These are phyloP conservation scores for Sycophila texana DNA, from an alignment of 2,888 invertebrate genomes.

Conservation along the genomic window DNA sequence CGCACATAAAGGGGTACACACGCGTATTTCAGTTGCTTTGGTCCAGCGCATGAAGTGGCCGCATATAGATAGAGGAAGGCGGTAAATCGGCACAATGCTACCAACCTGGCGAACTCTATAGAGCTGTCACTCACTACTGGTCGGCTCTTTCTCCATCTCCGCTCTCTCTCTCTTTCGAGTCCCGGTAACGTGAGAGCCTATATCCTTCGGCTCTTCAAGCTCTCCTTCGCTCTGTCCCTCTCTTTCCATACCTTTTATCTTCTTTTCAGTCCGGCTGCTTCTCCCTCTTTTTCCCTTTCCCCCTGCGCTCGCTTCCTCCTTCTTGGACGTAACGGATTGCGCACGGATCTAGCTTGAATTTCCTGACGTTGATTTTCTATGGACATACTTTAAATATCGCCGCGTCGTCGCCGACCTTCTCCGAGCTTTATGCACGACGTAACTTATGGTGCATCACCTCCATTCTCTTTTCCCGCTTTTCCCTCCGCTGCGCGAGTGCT, in stretches of 20 bases:
- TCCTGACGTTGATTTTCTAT: conserved; percentile 68
- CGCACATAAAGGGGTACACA: not conserved
- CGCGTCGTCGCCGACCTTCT: conserved; percentile 55
- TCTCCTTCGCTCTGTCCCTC: not conserved
- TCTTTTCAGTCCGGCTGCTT: conserved; percentile 32
- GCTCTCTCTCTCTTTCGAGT: conserved; percentile 49
- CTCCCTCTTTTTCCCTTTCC: conserved; percentile 35
- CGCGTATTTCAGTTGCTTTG: too few species aligned
- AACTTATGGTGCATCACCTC: conserved; percentile 48
- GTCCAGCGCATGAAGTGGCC: not conserved
- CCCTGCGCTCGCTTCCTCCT: conserved; percentile 35
- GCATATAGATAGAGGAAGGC: conserved; percentile 51
- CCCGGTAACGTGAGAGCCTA: conserved; percentile 29
- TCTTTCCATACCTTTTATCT: conserved; percentile 19
- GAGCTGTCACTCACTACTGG: conserved; percentile 72
- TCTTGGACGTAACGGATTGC: conserved; percentile 37
- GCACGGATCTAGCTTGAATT: conserved; percentile 54
- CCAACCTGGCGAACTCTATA: conserved; percentile 72
- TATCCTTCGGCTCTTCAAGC: conserved; percentile 2
- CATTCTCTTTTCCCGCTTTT: conserved; percentile 1
- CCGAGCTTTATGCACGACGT: conserved; percentile 4
- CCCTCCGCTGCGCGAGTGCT: not conserved
- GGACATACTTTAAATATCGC: conserved; percentile 62
- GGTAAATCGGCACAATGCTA: conserved; percentile 70
- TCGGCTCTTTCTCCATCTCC: conserved; percentile 52